phyloP scores from a whole-genome alignment of 2,888 invertebrate species.

The Mycogona germanica region DNA sequence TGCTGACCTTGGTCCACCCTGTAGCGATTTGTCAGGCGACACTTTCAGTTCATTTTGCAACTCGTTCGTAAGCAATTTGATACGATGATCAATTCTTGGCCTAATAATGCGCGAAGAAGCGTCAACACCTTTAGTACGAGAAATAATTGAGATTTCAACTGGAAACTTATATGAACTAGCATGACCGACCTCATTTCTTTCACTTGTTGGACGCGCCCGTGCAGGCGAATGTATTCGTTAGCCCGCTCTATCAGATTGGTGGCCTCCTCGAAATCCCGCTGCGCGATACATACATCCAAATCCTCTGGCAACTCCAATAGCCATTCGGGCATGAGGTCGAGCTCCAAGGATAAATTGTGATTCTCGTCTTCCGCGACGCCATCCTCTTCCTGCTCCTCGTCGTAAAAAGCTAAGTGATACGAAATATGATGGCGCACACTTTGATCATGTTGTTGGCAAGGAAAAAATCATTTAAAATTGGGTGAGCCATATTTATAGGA shows the following conservation, averaged over 20 bases:
- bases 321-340: slow-evolving; percentile 61
- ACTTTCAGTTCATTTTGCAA: slow-evolving; percentile 64
- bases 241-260: slow-evolving; percentile 61
- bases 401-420: slow-evolving; percentile 34
- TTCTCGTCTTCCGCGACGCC: slow-evolving; percentile 20
- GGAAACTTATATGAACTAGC: slow-evolving; percentile 18
- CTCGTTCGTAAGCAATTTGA: slow-evolving; percentile 67
- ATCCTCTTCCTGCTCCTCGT: slow-evolving; percentile 24
- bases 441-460: background rate
- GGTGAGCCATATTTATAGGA: background rate
- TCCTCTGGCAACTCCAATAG: slow-evolving; percentile 82
- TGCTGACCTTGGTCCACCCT: slow-evolving; percentile 71
- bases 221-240: slow-evolving; percentile 21
- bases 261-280: slow-evolving; percentile 89
- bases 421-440: background rate
- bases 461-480: background rate
- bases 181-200: slow-evolving; percentile 39
- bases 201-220: slow-evolving; percentile 31
- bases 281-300: slow-evolving; percentile 86
- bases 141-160: background rate
- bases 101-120: slow-evolving; percentile 29
- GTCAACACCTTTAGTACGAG: background rate
- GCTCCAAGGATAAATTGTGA: slow-evolving; percentile 25
- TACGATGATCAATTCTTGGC: slow-evolving; percentile 50
- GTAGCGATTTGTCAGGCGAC: slow-evolving; percentile 76